Base-by-base conservation (phyloP, 2,113 vertebrate species). In the Pogonocichla stellata region DNA sequence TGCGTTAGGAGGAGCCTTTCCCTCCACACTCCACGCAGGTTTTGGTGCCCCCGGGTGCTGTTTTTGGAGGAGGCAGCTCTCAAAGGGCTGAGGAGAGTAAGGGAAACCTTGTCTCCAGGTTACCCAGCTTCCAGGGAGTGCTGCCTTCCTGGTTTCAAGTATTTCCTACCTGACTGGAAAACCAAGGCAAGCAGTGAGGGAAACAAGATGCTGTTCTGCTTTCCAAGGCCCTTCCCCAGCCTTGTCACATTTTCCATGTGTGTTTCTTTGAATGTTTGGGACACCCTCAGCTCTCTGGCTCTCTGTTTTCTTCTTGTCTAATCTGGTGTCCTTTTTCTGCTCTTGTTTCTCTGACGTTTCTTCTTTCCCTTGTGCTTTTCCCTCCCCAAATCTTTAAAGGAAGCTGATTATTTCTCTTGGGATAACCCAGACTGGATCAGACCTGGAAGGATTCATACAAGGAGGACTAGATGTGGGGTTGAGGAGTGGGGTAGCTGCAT, bases 21-120 rank as follows among this genome's bases (percentile, higher is more conserved):
- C 29, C 69, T 83, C 36, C 57, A 10, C 18, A 0, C 34, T 72
- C 19, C 12, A 0, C 0, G 1, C 36, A 31, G 25, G 14, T 10
- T 81, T 54, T 33, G 53, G 53, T 54, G 29, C 29, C 53, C 13
- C 16, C 66, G 64, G 34, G 19, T 61, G 51, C 38, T 51, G 38
- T 8, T 9, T 19, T 51, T 71, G 62, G 57, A 82, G 19, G 57
- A 86, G n/a, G 40, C 80, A 51, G 34, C 65, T 92, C 64, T 77
- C 12, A 9, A 62, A 77, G 51, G 50, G 14, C 50, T 62, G 33
- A 57, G n/a, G 29, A 56, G 50, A 75, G 7, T 3, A 19, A 75
- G 47, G 36, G 60, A 62, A 80, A 29, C 23, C 25, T 88, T 15
- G 1, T 56, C 36, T 77, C 29, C 40, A 43, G 56, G 77, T 12